Evolutionary conservation across 2,797 vertebrate genomes (phyloP), one percentile per base, ranked within the genome.

Genomic region (Neosilurus hyrtlii): DNA sequence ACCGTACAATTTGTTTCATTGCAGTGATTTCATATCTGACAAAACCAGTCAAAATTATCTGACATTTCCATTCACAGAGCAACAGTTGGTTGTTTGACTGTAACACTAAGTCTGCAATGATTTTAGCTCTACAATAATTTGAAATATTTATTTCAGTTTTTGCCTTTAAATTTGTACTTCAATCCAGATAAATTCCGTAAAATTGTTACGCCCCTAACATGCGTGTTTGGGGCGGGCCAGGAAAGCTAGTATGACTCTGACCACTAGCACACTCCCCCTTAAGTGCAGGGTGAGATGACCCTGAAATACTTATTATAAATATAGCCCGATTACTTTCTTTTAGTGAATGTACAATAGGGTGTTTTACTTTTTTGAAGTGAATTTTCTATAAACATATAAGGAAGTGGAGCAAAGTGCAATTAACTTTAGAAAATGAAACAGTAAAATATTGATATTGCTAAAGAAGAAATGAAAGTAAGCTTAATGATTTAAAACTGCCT

Each of bases 321-420:
- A 71, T 52, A 52, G 43, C 43, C n/a, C 51, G 70, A 72, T 72
- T 72, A 26, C n/a, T 52, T 26, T 72, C 43, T 14, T 68, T 72
- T 5, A 43, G 4, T 43, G 8, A 43, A 43, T 4, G 8, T 43
- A 43, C 43, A 43, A 43, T 43, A 8, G 1, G 43, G 8, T 43
- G 43, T 43, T 43, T 43, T 43, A 43, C 43, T 5, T 43, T 43
- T 43, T 26, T 54, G 14, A 18, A 11, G 51, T 18, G 15, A 18
- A 24, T 18, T 14, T 9, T 15, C 16, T 30, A 16, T 54, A 9
- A 54, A 73, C 6, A 30, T 30, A 54, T 0, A 54, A 26, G 51
- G 43, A 71, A 71, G 12, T 51, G 22, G n/a, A 30, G 26, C 49
- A 26, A 49, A 37, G 43, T 0, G 12, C 43, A 71, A 8, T n/a